Evolutionary conservation across 2,888 invertebrate species (phyloP).

Genomic region (Platypus cylindrus): DNA sequence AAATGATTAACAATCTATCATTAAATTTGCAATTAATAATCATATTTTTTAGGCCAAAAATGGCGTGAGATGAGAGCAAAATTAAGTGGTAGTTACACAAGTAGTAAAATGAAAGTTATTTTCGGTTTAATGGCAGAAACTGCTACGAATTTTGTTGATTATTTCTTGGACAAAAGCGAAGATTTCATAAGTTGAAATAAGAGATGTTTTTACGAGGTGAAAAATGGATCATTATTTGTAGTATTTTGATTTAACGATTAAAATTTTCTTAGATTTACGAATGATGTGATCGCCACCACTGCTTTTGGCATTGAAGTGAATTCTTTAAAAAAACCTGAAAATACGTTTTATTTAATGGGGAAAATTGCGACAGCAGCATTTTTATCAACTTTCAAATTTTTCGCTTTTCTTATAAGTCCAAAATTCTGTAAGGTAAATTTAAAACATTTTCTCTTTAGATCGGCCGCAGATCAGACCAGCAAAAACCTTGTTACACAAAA

Average conservation of each 20-base stretch:
- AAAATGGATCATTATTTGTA: too few species aligned
- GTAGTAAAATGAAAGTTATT: slow-evolving; percentile 30
- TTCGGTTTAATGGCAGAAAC: slow-evolving; percentile 22
- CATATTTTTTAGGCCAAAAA: slow-evolving; percentile 17
- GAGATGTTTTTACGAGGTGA: slow-evolving; percentile 33
- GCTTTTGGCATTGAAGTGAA: slow-evolving; percentile 34
- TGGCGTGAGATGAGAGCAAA: slow-evolving; percentile 30
- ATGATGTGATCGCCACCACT: slow-evolving; percentile 38
- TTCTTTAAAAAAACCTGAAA: slow-evolving; percentile 37
- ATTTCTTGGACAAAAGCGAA: slow-evolving; percentile 21
- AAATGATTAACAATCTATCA: too few species aligned
- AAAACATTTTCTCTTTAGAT: too few species aligned
- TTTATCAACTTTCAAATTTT: too few species aligned
- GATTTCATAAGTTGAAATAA: slow-evolving; percentile 32
- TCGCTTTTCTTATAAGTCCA: too few species aligned
- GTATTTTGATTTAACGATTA: too few species aligned
- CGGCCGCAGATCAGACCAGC: too few species aligned
- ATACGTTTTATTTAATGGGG: slow-evolving; percentile 14
- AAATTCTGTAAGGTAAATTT: too few species aligned
- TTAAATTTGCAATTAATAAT: too few species aligned
- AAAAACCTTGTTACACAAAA: too few species aligned
- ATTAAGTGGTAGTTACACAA: slow-evolving; percentile 29
- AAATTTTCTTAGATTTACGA: too few species aligned
- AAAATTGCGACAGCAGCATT: too few species aligned
- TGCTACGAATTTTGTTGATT: slow-evolving; percentile 16